Base-by-base conservation (phyloP, 2,113 vertebrate species). In the Aythya baeri region DNA sequence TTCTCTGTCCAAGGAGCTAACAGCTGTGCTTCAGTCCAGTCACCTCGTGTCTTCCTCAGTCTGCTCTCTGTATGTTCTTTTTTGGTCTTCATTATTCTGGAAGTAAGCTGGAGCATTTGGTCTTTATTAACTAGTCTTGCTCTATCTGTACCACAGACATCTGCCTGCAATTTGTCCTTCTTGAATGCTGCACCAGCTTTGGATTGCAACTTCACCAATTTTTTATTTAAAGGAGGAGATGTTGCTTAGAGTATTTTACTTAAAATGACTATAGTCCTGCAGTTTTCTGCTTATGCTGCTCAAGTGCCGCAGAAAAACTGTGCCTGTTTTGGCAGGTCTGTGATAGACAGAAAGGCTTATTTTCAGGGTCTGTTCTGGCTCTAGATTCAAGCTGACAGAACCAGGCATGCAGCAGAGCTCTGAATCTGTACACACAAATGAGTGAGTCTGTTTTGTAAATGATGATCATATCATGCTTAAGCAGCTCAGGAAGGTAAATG, bases 1-100 rank as follows among this genome's bases (percentile, higher is more conserved):
- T 43, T 5, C 6, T 25, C 13, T 67, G 13, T 71, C 46, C n/a
- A 38, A 84, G 14, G 25, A 86, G 4, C 41, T 74, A 36, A 15
- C 68, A 83, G 55, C 46, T 2, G 7, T 5, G 3, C 62, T 91
- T 84, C 50, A 67, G n/a, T 41, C 12, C 59, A 21, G 11, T 55
- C 34, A 16, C 27, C n/a, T 41, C 0, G 2, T 50, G n/a, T 9
- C 43, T 82, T 82, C 9, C 6, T 5, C 49, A 87, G 0, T 11
- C 7, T 83, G 14, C 13, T 44, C 32, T 17, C 17, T 32, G 5
- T 7, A 38, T 4, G 3, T 2, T 73, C 1, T 4, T 46, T 55
- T 70, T 80, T 29, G 15, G 13, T 66, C 63, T 83, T 83, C 26
- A 27, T 55, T 88, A 8, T 78, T 77, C 68, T 44, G 22, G 32